phyloP scores from a whole-genome alignment of 2,888 invertebrate genomes.

The Myopa tessellatipennis region DNA sequence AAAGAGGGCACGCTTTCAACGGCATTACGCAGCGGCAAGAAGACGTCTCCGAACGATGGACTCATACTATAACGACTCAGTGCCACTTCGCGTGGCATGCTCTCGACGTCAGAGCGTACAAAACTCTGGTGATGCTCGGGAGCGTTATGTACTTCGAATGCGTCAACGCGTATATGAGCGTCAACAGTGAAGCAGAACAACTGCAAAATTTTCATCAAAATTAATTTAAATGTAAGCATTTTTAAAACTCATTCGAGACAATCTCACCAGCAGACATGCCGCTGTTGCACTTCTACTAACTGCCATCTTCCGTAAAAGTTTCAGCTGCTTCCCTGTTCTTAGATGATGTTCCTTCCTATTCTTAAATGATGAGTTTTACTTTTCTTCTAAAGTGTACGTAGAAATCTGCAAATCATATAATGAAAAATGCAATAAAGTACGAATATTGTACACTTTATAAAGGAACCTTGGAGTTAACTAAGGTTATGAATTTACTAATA shows the following conservation, averaged over 20 bases:
- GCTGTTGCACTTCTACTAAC: slow-evolving; percentile 39
- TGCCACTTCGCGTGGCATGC: slow-evolving; percentile 54
- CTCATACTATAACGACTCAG: slow-evolving; percentile 56
- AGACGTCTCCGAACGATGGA: slow-evolving; percentile 62
- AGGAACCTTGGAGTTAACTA: no score
- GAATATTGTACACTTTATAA: no score
- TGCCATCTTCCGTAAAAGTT: slow-evolving; percentile 40
- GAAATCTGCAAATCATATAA: no score
- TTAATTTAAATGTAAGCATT: background rate
- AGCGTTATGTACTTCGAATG: slow-evolving; percentile 55
- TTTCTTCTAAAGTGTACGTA: no score
- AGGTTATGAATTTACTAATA: no score
- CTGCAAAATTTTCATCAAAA: background rate
- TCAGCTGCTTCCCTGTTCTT: background rate
- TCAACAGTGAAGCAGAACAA: slow-evolving; percentile 15
- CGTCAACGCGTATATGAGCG: slow-evolving; percentile 60
- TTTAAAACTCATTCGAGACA: background rate
- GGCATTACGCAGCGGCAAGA: slow-evolving; percentile 78
- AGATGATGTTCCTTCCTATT: background rate
- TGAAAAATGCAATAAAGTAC: no score
- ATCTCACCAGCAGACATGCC: slow-evolving; percentile 49
- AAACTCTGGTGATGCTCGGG: slow-evolving; percentile 57
- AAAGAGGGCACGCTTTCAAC: slow-evolving; percentile 77
- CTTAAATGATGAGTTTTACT: background rate
- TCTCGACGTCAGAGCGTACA: slow-evolving; percentile 66